Evolutionary conservation across 2,113 vertebrate species (phyloP).

Genomic region (Hydropotes inermis): DNA sequence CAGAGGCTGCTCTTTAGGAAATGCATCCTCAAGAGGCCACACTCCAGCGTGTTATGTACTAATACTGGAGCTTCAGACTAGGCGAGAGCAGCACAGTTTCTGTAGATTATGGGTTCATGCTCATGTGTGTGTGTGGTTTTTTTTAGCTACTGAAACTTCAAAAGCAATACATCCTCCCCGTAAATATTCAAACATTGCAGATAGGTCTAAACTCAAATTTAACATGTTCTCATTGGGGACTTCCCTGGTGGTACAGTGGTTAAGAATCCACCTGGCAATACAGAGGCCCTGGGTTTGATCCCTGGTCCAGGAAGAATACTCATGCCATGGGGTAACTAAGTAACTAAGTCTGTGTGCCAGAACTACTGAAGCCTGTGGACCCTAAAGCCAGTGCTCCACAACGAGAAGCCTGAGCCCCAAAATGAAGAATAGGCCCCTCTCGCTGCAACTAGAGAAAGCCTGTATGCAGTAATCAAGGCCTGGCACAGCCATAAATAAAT

Average conservation of each 20-base stretch:
- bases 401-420: fast-evolving
- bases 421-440: not conserved
- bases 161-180: not conserved
- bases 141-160: not conserved
- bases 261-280: not conserved
- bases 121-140: not conserved
- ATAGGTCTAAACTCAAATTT: not conserved
- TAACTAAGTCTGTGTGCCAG: fast-evolving
- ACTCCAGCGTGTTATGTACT: too few species aligned
- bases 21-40: not conserved
- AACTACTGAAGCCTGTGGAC: not conserved
- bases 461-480: not conserved
- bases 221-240: not conserved
- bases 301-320: not conserved
- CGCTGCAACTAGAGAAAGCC: not conserved
- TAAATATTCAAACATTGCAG: not conserved
- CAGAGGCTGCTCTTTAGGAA: not conserved
- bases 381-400: not conserved
- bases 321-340: not conserved
- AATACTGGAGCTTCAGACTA: not conserved
- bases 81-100: too few species aligned
- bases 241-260: not conserved
- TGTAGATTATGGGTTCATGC: not conserved
- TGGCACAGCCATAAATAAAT: not conserved
- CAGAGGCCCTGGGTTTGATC: not conserved